phyloP scores from a whole-genome alignment of 1,140 invertebrate species.

The Leptinotarsa texana region DNA sequence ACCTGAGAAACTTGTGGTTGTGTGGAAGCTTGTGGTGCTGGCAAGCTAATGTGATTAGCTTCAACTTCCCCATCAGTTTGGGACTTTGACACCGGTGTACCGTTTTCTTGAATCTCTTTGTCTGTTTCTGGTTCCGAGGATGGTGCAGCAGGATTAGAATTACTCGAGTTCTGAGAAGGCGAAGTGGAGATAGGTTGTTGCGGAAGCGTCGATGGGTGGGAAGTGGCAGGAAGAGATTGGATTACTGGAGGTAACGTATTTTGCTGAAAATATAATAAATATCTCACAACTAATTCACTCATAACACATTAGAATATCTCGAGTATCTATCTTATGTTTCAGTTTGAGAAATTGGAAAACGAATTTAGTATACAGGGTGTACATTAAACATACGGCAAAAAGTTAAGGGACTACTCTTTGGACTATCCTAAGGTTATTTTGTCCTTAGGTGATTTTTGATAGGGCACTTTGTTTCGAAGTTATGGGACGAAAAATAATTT shows the following conservation, averaged over 20 bases:
- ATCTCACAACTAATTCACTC: neutral
- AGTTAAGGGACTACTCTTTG: too few species aligned
- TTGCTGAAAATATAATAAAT: slow-evolving; percentile 28
- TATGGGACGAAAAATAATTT: too few species aligned
- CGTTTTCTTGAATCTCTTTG: slow-evolving; percentile 41
- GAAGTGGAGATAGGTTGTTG: neutral
- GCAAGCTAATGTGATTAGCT: slow-evolving; percentile 31
- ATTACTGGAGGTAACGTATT: slow-evolving; percentile 37
- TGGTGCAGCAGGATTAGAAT: slow-evolving; percentile 14
- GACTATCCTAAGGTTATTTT: too few species aligned
- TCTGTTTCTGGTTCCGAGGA: slow-evolving; percentile 13
- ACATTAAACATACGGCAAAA: too few species aligned
- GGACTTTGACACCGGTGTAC: slow-evolving; percentile 36
- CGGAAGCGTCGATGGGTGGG: slow-evolving; percentile 10
- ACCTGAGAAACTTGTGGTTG: slow-evolving; percentile 22
- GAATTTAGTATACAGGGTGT: too few species aligned
- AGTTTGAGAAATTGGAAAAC: too few species aligned
- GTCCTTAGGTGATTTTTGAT: too few species aligned
- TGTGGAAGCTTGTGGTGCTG: slow-evolving; percentile 13
- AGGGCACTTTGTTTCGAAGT: too few species aligned
- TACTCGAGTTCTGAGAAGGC: slow-evolving; percentile 10
- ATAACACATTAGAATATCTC: neutral
- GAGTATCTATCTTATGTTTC: too few species aligned
- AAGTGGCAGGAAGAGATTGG: slow-evolving; percentile 28
- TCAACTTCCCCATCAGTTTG: slow-evolving; percentile 28